Evolutionary conservation across 2,888 invertebrate genomes (phyloP), one percentile per base, ranked within the genome.

Genomic region (Caenorhabditis angaria): DNA sequence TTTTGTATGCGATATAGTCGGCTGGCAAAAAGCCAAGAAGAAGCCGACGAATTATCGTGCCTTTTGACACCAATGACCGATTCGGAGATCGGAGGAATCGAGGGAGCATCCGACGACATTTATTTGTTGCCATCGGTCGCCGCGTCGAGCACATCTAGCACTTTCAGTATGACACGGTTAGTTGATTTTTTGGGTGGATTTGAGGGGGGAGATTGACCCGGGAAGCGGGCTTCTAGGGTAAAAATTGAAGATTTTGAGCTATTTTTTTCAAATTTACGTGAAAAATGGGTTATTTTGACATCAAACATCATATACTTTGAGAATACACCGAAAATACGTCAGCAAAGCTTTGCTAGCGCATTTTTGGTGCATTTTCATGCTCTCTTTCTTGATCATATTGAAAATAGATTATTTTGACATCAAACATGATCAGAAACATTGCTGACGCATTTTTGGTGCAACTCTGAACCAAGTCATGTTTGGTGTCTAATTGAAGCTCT

Each of bases 91-190:
- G 78, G 76, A n/a, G n/a, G n/a, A 65, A 72, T 78, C 62, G 79
- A 80, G 72, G 81, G 82, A 63, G n/a, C n/a, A n/a, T 81, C 83
- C 48, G 85, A 85, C 84, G 84, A 85, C 84, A 82, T 82, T 61
- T 81, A 83, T 65, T 77, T 85, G 41, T 76, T 85, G 59, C 84
- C 85, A 55, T 81, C 82, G 14, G 76, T 81, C 14, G n/a, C n/a
- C n/a, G 78, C 81, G 53, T 77, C 82, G 53, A 73, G 75, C 32
- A 75, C 81, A 12, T 74, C 77, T 29, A 72, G 71, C 27, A 67
- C 76, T 3, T 82, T 78, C 76, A 80, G 80, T 65, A 82, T 82
- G 82, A 74, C 80, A 60, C 56, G 76, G 82, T 82, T 53, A 62
- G 73, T 63, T 28, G 32, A 12, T 41, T 41, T 41, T 10, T 41